Conservation (phyloP, 2,888 invertebrate genomes). For the Oxycera nigricornis region DNA sequence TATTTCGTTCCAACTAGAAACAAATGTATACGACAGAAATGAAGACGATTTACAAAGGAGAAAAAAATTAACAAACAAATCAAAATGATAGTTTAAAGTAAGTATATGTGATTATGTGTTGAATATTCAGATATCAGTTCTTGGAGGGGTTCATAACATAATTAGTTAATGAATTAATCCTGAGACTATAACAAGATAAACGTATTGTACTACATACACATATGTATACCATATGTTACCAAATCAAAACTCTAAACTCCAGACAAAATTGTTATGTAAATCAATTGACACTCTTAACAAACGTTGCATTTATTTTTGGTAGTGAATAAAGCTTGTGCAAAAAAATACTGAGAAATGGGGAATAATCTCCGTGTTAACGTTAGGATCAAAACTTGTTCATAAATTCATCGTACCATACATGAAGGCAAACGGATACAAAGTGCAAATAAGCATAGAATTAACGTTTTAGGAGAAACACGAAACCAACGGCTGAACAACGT, state of each 20-base stretch:
- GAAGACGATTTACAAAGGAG: background rate
- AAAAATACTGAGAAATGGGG: background rate
- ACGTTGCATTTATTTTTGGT: background rate
- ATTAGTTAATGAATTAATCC: background rate
- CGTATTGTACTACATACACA: conserved; percentile 9
- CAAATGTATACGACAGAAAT: conserved; percentile 37
- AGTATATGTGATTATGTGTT: background rate
- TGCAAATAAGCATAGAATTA: background rate
- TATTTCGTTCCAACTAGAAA: conserved; percentile 32
- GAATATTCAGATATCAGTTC: background rate
- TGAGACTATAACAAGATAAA: conserved; percentile 1
- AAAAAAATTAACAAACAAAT: conserved; percentile 38
- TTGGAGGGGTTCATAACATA: background rate
- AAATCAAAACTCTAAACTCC: conserved; percentile 53
- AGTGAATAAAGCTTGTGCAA: conserved; percentile 13
- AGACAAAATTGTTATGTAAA: conserved; percentile 44
- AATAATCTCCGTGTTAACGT: background rate
- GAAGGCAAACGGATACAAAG: background rate
- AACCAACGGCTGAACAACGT: background rate
- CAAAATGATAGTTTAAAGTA: background rate
- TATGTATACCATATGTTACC: conserved; percentile 42
- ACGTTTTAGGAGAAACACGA: background rate
- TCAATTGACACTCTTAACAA: background rate
- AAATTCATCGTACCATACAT: background rate
- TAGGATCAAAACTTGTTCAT: background rate